A percentile compares a stretch with the other conserved stretches of the same genome.
These are phyloP conservation scores for Drosophila subobscura DNA, from an alignment of 1,140 invertebrate species.

Conservation along the genomic window DNA sequence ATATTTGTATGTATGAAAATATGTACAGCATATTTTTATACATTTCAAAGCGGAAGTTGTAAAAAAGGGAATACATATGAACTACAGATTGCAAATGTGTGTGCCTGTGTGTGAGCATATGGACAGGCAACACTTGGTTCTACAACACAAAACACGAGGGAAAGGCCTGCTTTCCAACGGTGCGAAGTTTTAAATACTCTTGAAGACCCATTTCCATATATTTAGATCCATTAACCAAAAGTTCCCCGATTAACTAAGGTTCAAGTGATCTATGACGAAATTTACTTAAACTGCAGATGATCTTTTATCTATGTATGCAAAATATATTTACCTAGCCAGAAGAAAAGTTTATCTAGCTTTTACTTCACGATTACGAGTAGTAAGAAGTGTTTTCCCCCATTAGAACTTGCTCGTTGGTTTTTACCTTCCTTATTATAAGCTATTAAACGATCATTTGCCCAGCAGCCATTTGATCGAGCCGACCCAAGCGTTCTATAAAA, in stretches of 20 bases:
- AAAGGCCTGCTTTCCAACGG: neutral
- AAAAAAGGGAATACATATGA: constrained; percentile 63
- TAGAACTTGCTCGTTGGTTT: no score
- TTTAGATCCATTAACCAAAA: no score
- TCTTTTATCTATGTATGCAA: no score
- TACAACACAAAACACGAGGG: constrained; percentile 25
- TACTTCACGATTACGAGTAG: no score
- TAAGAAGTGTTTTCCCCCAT: no score
- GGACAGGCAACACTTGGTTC: constrained; percentile 30
- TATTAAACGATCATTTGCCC: no score
- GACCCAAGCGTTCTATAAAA: neutral
- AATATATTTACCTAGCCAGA: no score
- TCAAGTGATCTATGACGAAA: no score
- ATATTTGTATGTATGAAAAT: constrained; percentile 6
- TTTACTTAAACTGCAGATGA: neutral
- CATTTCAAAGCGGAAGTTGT: constrained; percentile 65
- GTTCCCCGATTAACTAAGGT: no score
- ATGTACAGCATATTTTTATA: constrained; percentile 1
- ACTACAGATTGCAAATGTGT: constrained; percentile 35
- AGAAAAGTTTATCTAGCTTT: no score
- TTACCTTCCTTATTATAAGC: no score
- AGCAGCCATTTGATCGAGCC: no score
- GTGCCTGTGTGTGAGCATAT: constrained; percentile 1
- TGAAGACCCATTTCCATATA: neutral
- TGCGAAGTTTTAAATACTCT: constrained; percentile 12